Base-by-base conservation (phyloP, 2,113 vertebrate species). In the Phyllopteryx taeniolatus region DNA sequence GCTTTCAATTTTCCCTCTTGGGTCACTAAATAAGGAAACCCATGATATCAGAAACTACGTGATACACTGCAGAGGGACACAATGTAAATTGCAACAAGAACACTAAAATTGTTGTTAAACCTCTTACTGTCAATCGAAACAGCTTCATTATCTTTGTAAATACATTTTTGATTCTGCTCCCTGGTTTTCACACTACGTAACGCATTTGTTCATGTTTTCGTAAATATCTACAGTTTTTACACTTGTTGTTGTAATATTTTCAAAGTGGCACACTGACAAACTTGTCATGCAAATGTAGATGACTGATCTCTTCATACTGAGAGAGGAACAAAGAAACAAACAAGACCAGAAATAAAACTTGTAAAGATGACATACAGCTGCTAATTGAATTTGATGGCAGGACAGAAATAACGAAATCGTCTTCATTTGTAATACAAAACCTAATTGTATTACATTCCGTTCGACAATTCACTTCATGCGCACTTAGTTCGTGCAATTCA, bases 401-500 rank as follows among this genome's bases (percentile, higher is more conserved):
- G 85, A 88, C 84, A 90, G 81, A 89, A 89, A 87, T 85, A 88
- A 80, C 85, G 83, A 86, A 92, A 88, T 77, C 84, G 80, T 88
- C 81, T 91, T 91, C 87, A 92, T 92, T 92, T 93, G 90, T 93
- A 88, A 89, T 91, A 93, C 91, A 90, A 91, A 92, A 89, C 89
- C 90, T 88, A 84, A 82, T 86, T 90, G 90, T 80, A 87, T 85
- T 85, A 89, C 68, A 69, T 57, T 69, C 66, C 68, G 57, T 69
- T 92, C 90, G 90, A 92, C 93, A 90, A 92, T 91, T 92, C 89
- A 92, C 90, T 90, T 92, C 89, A 92, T 75, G 70, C 86, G 87
- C 90, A 90, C 91, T 93, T 93, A 92, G 91, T 90, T 90, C 71
- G 83, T 76, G 80, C 88, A 81, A 83, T 90, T 88, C 89, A 76